Conservation (phyloP, 2,797 vertebrate species). For the Macropus fuliginosus region DNA sequence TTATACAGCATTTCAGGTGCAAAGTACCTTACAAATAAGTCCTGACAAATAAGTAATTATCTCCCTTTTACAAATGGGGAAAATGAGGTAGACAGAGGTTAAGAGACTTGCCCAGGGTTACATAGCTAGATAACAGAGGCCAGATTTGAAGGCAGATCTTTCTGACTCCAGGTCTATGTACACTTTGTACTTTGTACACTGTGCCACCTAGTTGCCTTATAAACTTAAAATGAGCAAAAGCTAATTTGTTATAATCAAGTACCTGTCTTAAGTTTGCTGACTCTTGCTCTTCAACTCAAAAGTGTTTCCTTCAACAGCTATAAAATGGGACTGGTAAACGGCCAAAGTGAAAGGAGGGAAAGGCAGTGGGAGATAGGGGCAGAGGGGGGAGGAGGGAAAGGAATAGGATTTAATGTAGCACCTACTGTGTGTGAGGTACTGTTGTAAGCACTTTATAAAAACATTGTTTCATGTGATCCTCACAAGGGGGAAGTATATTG, state of each 20-base stretch:
- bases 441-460: not conserved
- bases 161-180: not conserved
- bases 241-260: not conserved
- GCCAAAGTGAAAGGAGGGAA: not conserved
- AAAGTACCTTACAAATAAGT: not conserved
- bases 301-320: not conserved
- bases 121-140: not conserved
- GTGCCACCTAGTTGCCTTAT: not conserved
- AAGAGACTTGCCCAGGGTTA: not conserved
- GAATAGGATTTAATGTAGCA: not conserved
- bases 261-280: not conserved
- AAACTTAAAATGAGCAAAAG: not conserved
- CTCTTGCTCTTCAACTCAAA: not conserved
- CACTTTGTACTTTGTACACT: not conserved
- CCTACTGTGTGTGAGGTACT: not conserved
- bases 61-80: not conserved
- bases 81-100: not conserved
- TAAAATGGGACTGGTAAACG: conserved; percentile 10
- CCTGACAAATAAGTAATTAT: not conserved
- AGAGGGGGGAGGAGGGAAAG: not conserved
- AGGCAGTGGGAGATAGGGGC: not conserved
- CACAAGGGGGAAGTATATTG: not conserved
- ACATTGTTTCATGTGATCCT: not conserved
- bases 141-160: not conserved
- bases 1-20: not conserved